phyloP scores from a whole-genome alignment of 2,797 vertebrate genomes.

The Onychomys arenicola region DNA sequence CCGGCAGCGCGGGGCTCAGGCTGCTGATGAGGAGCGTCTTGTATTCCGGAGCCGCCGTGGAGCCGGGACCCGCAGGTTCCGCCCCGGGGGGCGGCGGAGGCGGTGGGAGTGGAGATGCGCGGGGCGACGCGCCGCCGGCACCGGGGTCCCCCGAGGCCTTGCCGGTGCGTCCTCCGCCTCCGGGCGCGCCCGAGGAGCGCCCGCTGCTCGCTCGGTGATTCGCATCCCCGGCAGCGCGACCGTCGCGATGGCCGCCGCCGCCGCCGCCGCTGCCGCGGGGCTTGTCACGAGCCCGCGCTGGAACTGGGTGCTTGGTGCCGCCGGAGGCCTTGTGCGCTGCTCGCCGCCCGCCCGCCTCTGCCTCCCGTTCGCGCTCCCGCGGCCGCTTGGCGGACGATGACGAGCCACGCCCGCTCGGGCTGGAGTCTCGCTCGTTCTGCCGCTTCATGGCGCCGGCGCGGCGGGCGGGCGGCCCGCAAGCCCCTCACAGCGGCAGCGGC shows the following conservation, averaged over 20 bases:
- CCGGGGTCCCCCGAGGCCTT: slow-evolving; percentile 86
- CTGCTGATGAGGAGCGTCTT: slow-evolving; percentile 98
- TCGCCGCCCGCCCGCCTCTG: slow-evolving; percentile 87
- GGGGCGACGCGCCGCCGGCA: slow-evolving; percentile 88
- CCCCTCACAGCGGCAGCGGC: slow-evolving; percentile 81
- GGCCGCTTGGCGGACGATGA: slow-evolving; percentile 89
- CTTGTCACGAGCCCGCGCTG: slow-evolving; percentile 81
- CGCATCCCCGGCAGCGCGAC: slow-evolving; percentile 76
- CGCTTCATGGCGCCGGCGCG: slow-evolving; percentile 93
- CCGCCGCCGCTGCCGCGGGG: slow-evolving; percentile 75
- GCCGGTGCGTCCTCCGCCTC: slow-evolving; percentile 83
- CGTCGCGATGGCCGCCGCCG: slow-evolving; percentile 77
- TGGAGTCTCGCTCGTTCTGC: slow-evolving; percentile 94
- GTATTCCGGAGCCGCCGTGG: slow-evolving; percentile 91
- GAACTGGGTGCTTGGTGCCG: slow-evolving; percentile 84
- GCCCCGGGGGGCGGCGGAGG: slow-evolving; percentile 87
- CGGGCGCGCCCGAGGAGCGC: slow-evolving; percentile 84
- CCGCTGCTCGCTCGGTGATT: slow-evolving; percentile 88
- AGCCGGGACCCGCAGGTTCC: slow-evolving; percentile 86
- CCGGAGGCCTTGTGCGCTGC: slow-evolving; percentile 87
- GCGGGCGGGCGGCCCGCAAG: slow-evolving; percentile 84
- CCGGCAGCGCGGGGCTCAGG: slow-evolving; percentile 94
- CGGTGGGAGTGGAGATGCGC: slow-evolving; percentile 84
- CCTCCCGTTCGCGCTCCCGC: slow-evolving; percentile 87
- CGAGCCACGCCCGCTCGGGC: slow-evolving; percentile 89